Base-by-base conservation (phyloP, 2,113 vertebrate genomes). In the Vireo altiloquus region DNA sequence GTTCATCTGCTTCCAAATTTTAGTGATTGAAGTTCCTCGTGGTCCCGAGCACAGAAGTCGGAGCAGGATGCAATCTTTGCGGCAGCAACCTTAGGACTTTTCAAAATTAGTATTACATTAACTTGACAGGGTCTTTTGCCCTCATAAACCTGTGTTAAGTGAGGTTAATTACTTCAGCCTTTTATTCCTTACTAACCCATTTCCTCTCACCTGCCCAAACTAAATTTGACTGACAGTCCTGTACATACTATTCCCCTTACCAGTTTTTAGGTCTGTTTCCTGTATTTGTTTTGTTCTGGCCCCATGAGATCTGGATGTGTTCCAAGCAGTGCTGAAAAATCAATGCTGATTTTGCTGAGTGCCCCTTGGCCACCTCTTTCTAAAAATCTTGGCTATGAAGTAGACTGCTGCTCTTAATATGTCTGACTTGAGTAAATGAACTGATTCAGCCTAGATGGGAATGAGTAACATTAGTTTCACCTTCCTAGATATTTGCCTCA, bases 301-400 rank as follows among this genome's bases (percentile, higher is more conserved):
- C 47, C 19, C 4, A 0, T 71, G 47, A 83, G 52, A 92, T 60
- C 35, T 95, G 82, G 68, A 84, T 68, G 13, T 35, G 23, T 83
- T 96, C 66, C 85, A 95, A 65, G 39, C n/a, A 64, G 37, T 37
- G 68, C 42, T 88, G 47, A 85, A 92, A 96, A 96, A 93, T 91
- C 90, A 95, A 66, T 94, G 92, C 64, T 94, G 90, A 83, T 94
- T 91, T 95, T 93, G 42, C 93, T 88, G 87, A 92, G 86, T 75
- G 56, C 85, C 60, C 52, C 71, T 92, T 3, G 8, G 71, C 79
- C 82, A 78, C 47, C 42, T 83, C 66, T 88, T 90, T 68, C 89
- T n/a, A 81, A 92, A 95, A 92, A 68, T 93, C 85, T 81, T 91
- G 47, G 35, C 79, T 90, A 65, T 27, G 68, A 70, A 69, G 76